Conservation (phyloP, 2,797 vertebrate genomes). For the Coracias cyanogaster region DNA sequence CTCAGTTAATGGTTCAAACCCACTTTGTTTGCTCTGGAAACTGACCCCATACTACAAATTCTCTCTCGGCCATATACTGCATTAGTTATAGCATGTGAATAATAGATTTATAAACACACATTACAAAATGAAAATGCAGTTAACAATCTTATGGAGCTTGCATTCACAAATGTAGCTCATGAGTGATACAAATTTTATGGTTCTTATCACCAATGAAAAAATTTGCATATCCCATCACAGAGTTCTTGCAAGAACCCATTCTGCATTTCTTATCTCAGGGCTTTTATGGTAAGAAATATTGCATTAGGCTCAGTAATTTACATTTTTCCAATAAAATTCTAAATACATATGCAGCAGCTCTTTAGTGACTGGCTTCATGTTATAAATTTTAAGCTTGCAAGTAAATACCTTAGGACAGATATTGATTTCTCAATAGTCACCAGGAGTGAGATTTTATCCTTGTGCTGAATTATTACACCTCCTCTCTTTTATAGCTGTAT, state of each 20-base stretch:
- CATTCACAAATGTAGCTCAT: neutral
- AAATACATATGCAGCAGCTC: slow-evolving; percentile 37
- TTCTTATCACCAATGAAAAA: slow-evolving; percentile 32
- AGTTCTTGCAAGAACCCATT: neutral
- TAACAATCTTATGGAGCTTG: neutral
- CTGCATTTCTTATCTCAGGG: slow-evolving; percentile 43
- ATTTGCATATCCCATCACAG: slow-evolving; percentile 48
- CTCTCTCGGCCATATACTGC: neutral
- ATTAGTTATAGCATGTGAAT: neutral
- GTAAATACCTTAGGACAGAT: slow-evolving; percentile 19
- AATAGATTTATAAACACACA: slow-evolving; percentile 18
- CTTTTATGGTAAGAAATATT: slow-evolving; percentile 31
- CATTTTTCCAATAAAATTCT: slow-evolving; percentile 52
- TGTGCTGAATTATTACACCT: neutral
- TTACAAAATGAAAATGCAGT: slow-evolving; percentile 25
- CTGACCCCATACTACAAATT: neutral
- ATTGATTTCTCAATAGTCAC: slow-evolving; percentile 32
- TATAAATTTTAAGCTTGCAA: slow-evolving; percentile 18
- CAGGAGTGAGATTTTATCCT: slow-evolving; percentile 18
- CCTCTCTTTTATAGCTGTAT: neutral
- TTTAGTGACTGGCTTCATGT: neutral
- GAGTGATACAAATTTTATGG: slow-evolving; percentile 22
- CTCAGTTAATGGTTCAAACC: slow-evolving; percentile 7
- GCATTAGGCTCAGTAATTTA: slow-evolving; percentile 22
- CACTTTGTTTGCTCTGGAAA: slow-evolving; percentile 4